Evolutionary conservation across 2,113 vertebrate genomes (phyloP), one percentile per base, ranked within the genome.

Genomic region (Hyperopisus bebe): DNA sequence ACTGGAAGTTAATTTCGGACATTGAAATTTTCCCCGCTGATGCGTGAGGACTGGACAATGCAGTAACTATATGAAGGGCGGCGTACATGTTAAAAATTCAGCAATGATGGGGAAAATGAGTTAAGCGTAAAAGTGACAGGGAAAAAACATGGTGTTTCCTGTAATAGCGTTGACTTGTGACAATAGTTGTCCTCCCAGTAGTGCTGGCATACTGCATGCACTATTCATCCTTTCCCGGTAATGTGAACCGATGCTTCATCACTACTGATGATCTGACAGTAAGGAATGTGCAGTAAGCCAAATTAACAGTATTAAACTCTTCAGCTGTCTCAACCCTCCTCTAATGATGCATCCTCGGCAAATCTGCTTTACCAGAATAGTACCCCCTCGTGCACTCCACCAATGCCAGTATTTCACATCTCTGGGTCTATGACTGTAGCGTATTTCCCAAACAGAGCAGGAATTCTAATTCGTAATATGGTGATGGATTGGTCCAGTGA

Each of bases 281-380:
- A 39, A 42, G 35, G 74, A 42, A 80, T 80, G 74, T 42, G 35
- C 13, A 80, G 35, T 19, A 80, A 80, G 5, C 31, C 74, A 80
- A 42, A 80, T 70, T 31, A 80, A 80, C 17, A 42, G 74, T 24
- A 74, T 74, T 74, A 74, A 35, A 39, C 42, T 80, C 74, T 39
- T 27, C 74, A 80, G 31, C 31, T 77, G 83, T 50, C 11, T 85
- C 46, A n/a, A 24, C 24, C 10, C 4, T 50, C 46, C 24, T n/a
- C 83, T 50, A n/a, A 47, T 47, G 83, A 86, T 24, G 5, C 83
- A 47, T 47, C n/a, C 9, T 80, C 8, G 17, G 74, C 17, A 80
- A 77, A 80, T 39, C 15, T 80, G 74, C 74, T 44, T 84, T 84
- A 84, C 82, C 44, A 47, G 82, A 84, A 84, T 47, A 84, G 21